A percentile compares a stretch with the other conserved stretches of the same genome.
Conservation (phyloP, 2,888 invertebrate genomes). For the Drosophila kuntzei region DNA sequence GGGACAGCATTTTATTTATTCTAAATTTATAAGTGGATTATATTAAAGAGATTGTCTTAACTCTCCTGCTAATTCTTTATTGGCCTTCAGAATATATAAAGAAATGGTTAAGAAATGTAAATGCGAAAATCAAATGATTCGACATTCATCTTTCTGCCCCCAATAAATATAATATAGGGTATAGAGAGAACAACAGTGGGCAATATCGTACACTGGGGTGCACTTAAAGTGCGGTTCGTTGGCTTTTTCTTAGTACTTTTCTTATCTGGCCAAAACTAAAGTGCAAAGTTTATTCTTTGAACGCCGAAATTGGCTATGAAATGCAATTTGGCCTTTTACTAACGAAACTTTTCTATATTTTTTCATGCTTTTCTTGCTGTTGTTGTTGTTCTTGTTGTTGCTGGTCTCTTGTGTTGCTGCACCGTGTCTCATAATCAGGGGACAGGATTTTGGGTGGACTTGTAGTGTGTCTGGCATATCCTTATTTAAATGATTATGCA, state of each 20-base stretch:
- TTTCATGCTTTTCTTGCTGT: conserved; percentile 1
- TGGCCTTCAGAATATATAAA: neutral
- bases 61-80: neutral
- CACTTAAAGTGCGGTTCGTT: conserved; percentile 34
- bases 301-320: conserved; percentile 65
- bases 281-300: conserved; percentile 47
- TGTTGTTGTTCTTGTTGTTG: conserved; percentile 7
- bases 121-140: neutral
- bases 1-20: too few relatives aligned
- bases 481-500: conserved; percentile 78
- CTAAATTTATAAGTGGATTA: too few relatives aligned
- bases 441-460: conserved; percentile 19
- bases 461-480: conserved; percentile 41
- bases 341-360: conserved; percentile 36
- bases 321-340: conserved; percentile 61
- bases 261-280: conserved; percentile 60
- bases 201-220: conserved; percentile 31
- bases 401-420: conserved; percentile 35
- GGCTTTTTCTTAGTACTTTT: conserved; percentile 17
- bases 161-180: neutral
- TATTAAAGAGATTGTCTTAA: too few relatives aligned
- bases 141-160: neutral
- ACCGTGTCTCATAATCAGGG: conserved; percentile 50
- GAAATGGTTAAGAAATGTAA: neutral
- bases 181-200: neutral